Base-by-base conservation (phyloP, 2,888 invertebrate species). In the Catocala nupta region DNA sequence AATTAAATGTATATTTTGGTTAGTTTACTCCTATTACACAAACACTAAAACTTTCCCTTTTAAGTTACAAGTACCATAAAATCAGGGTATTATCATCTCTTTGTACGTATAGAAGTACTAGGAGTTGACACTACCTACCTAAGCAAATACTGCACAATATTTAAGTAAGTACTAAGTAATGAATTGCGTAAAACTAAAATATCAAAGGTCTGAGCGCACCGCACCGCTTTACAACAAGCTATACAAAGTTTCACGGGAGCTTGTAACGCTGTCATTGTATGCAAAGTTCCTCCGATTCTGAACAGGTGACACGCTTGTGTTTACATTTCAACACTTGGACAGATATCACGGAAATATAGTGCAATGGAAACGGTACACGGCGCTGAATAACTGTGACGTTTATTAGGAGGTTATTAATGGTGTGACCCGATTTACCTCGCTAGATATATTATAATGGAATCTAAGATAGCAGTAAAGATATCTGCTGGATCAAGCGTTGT, bases 201-300 rank as follows among this genome's bases (percentile, higher is more conserved):
- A 48, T 63, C 39, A 59, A 70, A 60, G 58, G 55, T 52, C 57
- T 60, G 59, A 60, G 67, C 72, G 52, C 45, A 63, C 63, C 52
- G 65, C 71, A 61, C 64, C 57, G 61, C 69, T 73, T 67, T 65
- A 69, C 65, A 49, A 42, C 55, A 44, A 61, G 63, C 78, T 75
- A 60, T 48, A 39, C 55, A 44, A 58, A 65, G 75, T 71, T 72
- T 64, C 78, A 73, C 83, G 71, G 89, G 78, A 86, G 90, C 88
- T 85, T 83, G 87, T 88, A 84, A 77, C 81, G 60, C 81, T 83
- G 88, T 91, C 90, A 92, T 92, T 92, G 91, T 92, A 92, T 92
- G 92, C 91, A 90, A 91, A 92, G 82, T 76, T 70, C 65, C 77
- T 73, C 77, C 75, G 81, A 80, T 83, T 81, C 85, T 73, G 81